These are phyloP conservation scores for Microcebus griseorufus DNA, from an alignment of 2,113 vertebrate species.

Conservation along the genomic window DNA sequence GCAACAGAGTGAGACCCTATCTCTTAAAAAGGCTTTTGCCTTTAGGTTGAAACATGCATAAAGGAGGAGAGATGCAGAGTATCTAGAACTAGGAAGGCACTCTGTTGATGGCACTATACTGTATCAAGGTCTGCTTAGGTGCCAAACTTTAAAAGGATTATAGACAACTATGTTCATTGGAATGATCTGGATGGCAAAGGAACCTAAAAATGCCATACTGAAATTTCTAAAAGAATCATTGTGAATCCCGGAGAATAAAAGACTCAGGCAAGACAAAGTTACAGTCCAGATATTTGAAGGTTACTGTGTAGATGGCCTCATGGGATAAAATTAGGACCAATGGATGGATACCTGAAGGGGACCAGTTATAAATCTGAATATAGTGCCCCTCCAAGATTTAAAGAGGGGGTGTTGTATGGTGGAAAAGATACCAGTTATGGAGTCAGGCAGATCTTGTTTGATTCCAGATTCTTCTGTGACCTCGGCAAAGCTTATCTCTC, in stretches of 20 bases:
- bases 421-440: not conserved
- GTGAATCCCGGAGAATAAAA: not conserved
- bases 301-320: not conserved
- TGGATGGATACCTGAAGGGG: not conserved
- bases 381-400: not conserved
- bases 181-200: not conserved
- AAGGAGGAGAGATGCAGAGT: not conserved
- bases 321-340: not conserved
- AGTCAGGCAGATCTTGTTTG: not conserved
- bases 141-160: not conserved
- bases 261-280: not conserved
- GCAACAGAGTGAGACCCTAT: too few relatives aligned
- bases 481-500: not conserved
- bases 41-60: not conserved
- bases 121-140: not conserved
- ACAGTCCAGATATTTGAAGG: not conserved
- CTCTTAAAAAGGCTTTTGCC: not conserved
- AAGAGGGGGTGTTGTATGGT: not conserved
- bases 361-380: not conserved
- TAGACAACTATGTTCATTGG: not conserved
- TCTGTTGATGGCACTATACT: not conserved
- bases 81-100: not conserved
- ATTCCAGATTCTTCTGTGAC: not conserved
- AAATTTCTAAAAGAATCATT: not conserved
- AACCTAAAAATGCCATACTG: not conserved